phyloP scores from a whole-genome alignment of 2,797 vertebrate species.

The Denticeps clupeoides region DNA sequence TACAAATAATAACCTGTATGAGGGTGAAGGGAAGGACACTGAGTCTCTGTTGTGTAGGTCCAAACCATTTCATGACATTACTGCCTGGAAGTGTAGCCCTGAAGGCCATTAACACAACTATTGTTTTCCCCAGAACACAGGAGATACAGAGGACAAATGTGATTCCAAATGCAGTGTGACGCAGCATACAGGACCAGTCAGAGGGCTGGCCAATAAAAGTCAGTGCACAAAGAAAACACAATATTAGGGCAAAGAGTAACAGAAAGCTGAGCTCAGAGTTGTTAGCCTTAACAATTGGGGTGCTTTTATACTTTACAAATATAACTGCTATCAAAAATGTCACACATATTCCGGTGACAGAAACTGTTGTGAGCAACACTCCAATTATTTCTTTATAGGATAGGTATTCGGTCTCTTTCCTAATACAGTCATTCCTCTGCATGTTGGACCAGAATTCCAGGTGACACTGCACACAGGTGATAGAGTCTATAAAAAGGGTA shows the following conservation, averaged over 20 bases:
- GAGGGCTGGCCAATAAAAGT: slow-evolving; percentile 36
- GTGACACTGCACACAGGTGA: slow-evolving; percentile 34
- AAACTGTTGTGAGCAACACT: slow-evolving; percentile 39
- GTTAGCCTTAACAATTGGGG: slow-evolving; percentile 41
- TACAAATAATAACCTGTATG: slow-evolving; percentile 43
- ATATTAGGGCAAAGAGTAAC: slow-evolving; percentile 30
- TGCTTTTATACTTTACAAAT: slow-evolving; percentile 44
- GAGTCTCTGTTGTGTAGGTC: slow-evolving; percentile 33
- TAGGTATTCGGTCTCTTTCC: slow-evolving; percentile 38
- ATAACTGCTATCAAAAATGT: slow-evolving; percentile 31
- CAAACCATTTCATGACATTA: slow-evolving; percentile 38
- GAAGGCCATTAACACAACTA: slow-evolving; percentile 39
- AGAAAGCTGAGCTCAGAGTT: slow-evolving; percentile 42
- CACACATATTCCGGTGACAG: slow-evolving; percentile 40
- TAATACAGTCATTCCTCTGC: slow-evolving; percentile 30
- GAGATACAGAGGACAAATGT: slow-evolving; percentile 39
- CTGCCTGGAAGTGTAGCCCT: slow-evolving; percentile 32
- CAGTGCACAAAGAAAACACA: slow-evolving; percentile 42
- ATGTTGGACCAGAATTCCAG: slow-evolving; percentile 41
- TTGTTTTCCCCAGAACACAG: slow-evolving; percentile 38
- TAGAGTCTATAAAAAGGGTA: slow-evolving; percentile 31
- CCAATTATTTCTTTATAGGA: slow-evolving; percentile 45
- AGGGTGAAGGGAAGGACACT: slow-evolving; percentile 34
- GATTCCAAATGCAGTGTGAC: slow-evolving; percentile 36
- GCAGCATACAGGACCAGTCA: slow-evolving; percentile 38